These are phyloP conservation scores for Tetramorium bicarinatum DNA, from an alignment of 2,888 invertebrate species.

Conservation along the genomic window DNA sequence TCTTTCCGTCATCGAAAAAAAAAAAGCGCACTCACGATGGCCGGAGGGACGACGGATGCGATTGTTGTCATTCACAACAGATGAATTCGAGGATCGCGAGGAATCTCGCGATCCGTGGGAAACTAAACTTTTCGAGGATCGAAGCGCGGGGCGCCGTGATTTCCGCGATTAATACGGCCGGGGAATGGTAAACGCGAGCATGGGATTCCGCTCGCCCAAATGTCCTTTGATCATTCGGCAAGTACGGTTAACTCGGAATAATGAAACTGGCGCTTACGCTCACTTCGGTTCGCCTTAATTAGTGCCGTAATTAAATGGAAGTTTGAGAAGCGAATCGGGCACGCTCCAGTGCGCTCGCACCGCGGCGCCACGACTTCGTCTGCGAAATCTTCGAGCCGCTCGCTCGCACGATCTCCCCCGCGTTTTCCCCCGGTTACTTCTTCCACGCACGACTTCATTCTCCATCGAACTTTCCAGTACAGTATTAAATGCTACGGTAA, in stretches of 20 bases:
- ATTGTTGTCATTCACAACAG: conserved; percentile 38
- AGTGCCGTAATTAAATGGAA: conserved; percentile 74
- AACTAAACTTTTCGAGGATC: not conserved
- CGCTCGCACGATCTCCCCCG: conserved; percentile 4
- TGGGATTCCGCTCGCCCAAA: conserved; percentile 54
- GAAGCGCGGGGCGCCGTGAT: conserved; percentile 14
- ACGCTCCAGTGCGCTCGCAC: conserved; percentile 40
- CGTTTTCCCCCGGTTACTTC: conserved; percentile 18
- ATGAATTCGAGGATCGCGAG: not conserved
- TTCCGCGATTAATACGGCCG: conserved; percentile 62
- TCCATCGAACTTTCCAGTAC: conserved; percentile 18
- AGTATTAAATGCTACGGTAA: conserved; percentile 5
- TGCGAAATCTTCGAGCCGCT: conserved; percentile 55
- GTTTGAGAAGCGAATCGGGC: conserved; percentile 58
- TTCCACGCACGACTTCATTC: conserved; percentile 34
- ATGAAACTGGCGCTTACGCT: conserved; percentile 66
- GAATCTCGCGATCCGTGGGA: not conserved
- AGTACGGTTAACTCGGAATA: conserved; percentile 66
- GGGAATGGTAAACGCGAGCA: conserved; percentile 45
- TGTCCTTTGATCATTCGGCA: conserved; percentile 69
- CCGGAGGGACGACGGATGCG: not conserved
- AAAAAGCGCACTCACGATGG: not conserved
- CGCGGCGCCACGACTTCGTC: conserved; percentile 4
- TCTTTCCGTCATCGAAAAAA: conserved; percentile 1
- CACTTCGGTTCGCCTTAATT: conserved; percentile 71